Conservation (phyloP, 2,113 vertebrate species). For the Catagonus wagneri region DNA sequence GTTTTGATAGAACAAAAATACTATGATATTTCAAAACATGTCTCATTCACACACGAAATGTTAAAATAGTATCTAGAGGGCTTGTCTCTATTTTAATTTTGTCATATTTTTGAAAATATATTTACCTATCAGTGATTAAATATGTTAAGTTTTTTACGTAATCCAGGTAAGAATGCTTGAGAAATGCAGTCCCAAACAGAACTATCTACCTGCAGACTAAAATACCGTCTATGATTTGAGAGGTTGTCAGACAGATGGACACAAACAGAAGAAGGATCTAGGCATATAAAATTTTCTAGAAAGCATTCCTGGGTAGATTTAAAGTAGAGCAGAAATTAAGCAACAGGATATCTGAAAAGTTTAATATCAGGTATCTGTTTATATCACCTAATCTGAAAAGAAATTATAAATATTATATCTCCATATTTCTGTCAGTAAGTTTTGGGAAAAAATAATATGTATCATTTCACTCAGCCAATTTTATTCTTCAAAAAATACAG, state of each 20-base stretch:
- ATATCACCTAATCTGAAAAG: not conserved
- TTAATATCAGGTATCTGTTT: not conserved
- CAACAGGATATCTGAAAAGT: not conserved
- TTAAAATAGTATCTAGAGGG: not conserved
- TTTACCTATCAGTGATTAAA: constrained; percentile 13
- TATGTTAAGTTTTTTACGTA: constrained; percentile 34
- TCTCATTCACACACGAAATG: constrained; percentile 6
- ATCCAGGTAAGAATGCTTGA: not conserved
- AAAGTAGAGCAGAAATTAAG: not conserved
- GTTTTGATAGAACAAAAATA: constrained; percentile 39
- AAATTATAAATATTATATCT: not conserved
- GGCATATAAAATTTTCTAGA: not conserved
- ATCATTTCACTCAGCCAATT: constrained; percentile 25
- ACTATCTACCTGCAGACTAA: not conserved
- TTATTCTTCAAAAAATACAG: constrained; percentile 31
- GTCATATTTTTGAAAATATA: not conserved
- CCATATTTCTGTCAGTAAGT: not conserved
- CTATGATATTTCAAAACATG: not conserved
- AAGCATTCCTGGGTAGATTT: not conserved
- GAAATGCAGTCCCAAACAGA: not conserved
- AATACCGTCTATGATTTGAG: not conserved
- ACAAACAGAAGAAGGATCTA: not conserved
- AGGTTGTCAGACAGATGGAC: not conserved
- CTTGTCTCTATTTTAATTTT: not conserved
- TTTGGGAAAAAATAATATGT: not conserved